Percentiles rank a stretch among this genome's conserved stretches.
These are phyloP conservation scores for Anthopleura sola DNA, from an alignment of 64 coral and sea anemone species.

Conservation along the genomic window DNA sequence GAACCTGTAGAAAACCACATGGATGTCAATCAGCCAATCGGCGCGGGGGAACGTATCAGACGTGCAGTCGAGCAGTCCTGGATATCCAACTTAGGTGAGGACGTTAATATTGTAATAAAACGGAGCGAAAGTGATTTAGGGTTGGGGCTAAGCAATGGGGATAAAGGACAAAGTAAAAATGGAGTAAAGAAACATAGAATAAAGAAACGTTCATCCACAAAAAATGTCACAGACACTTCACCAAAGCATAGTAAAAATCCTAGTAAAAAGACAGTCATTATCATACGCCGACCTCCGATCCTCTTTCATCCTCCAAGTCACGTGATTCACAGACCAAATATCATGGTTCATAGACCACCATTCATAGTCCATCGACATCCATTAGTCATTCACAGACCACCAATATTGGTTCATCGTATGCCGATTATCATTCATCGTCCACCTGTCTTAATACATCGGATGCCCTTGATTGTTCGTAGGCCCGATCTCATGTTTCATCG, in stretches of 20 bases:
- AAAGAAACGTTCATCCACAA: not conserved
- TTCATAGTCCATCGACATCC: slow-evolving; percentile 93
- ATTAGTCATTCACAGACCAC: slow-evolving; percentile 84
- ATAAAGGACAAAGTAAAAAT: slow-evolving; percentile 4
- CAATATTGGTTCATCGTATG: slow-evolving; percentile 79
- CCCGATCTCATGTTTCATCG: slow-evolving; percentile 88
- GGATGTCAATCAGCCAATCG: slow-evolving; percentile 37
- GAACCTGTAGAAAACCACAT: not conserved
- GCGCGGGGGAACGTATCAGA: slow-evolving; percentile 53
- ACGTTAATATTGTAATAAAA: slow-evolving; percentile 49
- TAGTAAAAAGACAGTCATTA: slow-evolving; percentile 75
- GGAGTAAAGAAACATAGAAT: slow-evolving; percentile 7
- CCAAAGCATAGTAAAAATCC: slow-evolving; percentile 34
- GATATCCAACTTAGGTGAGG: slow-evolving; percentile 49
- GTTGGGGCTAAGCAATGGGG: slow-evolving; percentile 2
- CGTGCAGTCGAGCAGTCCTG: slow-evolving; percentile 22
- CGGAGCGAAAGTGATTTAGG: slow-evolving; percentile 14
- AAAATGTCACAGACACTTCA: slow-evolving; percentile 28
- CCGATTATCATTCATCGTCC: slow-evolving; percentile 98
- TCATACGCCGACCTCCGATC: slow-evolving; percentile 83
- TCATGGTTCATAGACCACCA: slow-evolving; percentile 89
- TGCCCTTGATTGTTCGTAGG: slow-evolving; percentile 86
- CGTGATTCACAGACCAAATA: slow-evolving; percentile 76
- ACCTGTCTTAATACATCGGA: slow-evolving; percentile 77
- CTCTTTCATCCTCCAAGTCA: slow-evolving; percentile 91